phyloP scores from a whole-genome alignment of 2,888 invertebrate species.

The Druceiella hillmani region DNA sequence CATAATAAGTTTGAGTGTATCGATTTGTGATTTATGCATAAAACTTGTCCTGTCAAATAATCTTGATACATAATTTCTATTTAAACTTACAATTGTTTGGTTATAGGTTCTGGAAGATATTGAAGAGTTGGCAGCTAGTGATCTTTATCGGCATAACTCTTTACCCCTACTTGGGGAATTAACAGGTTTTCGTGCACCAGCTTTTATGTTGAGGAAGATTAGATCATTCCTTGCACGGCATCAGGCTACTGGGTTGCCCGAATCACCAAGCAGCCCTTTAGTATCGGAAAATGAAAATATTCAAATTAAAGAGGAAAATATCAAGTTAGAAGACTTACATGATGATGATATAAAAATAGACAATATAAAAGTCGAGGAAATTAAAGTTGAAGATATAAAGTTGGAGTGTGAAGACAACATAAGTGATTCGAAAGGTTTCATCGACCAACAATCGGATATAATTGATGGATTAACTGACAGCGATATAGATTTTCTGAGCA shows the following conservation, averaged over 20 bases:
- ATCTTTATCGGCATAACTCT: conserved; percentile 64
- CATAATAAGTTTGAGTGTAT: too few relatives aligned
- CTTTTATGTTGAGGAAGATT: conserved; percentile 70
- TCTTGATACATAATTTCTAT: too few relatives aligned
- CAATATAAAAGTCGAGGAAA: conserved; percentile 37
- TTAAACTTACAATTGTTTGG: too few relatives aligned
- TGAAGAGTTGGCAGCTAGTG: conserved; percentile 64
- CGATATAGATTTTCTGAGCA: conserved; percentile 48
- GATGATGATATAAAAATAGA: conserved; percentile 41
- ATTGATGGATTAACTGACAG: conserved; percentile 46
- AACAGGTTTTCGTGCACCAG: conserved; percentile 69
- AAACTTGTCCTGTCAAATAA: too few relatives aligned
- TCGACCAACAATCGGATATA: conserved; percentile 37
- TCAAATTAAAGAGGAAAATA: conserved; percentile 36
- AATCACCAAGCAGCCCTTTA: conserved; percentile 33
- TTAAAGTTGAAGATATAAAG: conserved; percentile 45
- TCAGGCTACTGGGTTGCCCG: too few relatives aligned
- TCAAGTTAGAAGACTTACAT: conserved; percentile 42
- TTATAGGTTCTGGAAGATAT: conserved; percentile 66
- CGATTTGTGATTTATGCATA: too few relatives aligned
- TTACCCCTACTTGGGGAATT: conserved; percentile 61
- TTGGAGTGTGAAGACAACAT: conserved; percentile 41
- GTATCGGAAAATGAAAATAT: conserved; percentile 29
- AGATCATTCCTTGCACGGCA: conserved; percentile 55
- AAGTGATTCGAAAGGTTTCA: conserved; percentile 37